Evolutionary conservation across 53 echinoderm and acorn worm species (phyloP).

Genomic region (Zoroaster sp.): DNA sequence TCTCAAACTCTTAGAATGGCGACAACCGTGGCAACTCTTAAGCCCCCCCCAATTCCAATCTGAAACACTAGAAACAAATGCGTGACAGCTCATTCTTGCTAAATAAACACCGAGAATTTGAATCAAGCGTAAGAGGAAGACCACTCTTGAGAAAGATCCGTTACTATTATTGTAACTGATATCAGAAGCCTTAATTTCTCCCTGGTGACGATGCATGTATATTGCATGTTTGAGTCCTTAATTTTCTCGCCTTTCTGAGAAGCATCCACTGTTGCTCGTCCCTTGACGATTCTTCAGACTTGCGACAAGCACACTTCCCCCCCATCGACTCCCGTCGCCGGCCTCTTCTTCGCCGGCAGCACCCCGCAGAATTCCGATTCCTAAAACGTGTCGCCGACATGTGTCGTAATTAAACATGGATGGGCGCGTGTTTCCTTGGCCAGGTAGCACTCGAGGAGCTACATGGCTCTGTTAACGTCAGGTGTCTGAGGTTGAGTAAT

Average conservation of each 20-base stretch:
- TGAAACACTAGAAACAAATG: not conserved
- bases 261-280: slow-evolving; percentile 22
- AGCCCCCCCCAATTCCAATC: not conserved
- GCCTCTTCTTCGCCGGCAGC: not conserved
- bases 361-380: not conserved
- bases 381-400: slow-evolving; percentile 31
- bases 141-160: not conserved
- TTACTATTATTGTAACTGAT: slow-evolving; percentile 1
- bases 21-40: not conserved
- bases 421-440: slow-evolving; percentile 2
- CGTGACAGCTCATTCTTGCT: not conserved
- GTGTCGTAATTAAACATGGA: slow-evolving; percentile 57
- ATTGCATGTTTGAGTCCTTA: not conserved
- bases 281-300: not conserved
- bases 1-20: not conserved
- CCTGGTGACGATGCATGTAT: slow-evolving; percentile 1
- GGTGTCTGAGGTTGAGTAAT: slow-evolving; percentile 21
- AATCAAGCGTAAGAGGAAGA: not conserved
- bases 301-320: not conserved
- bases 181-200: not conserved
- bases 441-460: not conserved
- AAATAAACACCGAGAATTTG: not conserved
- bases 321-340: not conserved
- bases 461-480: slow-evolving; percentile 27
- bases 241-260: not conserved